Base-by-base conservation (phyloP, 2,888 invertebrate genomes). In the Netelia melanura region DNA sequence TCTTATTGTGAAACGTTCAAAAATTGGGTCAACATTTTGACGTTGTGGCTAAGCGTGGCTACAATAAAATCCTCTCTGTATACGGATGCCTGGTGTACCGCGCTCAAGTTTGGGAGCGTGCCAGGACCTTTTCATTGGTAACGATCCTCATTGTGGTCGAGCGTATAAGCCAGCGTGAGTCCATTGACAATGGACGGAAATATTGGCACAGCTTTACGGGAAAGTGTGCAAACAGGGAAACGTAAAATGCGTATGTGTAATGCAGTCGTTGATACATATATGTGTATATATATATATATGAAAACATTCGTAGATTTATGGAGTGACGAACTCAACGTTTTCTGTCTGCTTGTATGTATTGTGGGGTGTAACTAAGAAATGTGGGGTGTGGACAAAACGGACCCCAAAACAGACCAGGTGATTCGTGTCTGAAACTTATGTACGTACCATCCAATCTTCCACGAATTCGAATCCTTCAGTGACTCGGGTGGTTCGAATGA, bases 141-240 rank as follows among this genome's bases (percentile, higher is more conserved):
- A 81, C 58, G 82, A 56, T 78, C 43, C 58, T 77, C 71, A 76
- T 85, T 82, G 82, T 85, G 76, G 75, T 75, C 48, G 65, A 21
- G 58, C 62, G 30, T 52, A 62, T 71, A 65, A 81, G 25, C 52
- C 64, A 54, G 74, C 21, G 56, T 74, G 71, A 81, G 85, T 78
- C 71, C 65, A 80, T 85, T 87, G 85, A 91, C 88, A 89, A 87
- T 87, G 82, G 86, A 85, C 78, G 85, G 88, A 90, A 90, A 91
- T 91, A 88, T 90, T 90, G 90, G 85, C 84, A 87, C 86, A 88
- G 87, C 88, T 87, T 89, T 89, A 75, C 87, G 84, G 84, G 83
- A 83, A 89, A 89, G 88, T 74, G 86, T 88, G 83, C 84, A 87
- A 87, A 88, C 84, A 86, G 76, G 82, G 68, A 88, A 85, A 74